Conservation (phyloP, 2,113 vertebrate genomes). For the Aphyosemion australe region DNA sequence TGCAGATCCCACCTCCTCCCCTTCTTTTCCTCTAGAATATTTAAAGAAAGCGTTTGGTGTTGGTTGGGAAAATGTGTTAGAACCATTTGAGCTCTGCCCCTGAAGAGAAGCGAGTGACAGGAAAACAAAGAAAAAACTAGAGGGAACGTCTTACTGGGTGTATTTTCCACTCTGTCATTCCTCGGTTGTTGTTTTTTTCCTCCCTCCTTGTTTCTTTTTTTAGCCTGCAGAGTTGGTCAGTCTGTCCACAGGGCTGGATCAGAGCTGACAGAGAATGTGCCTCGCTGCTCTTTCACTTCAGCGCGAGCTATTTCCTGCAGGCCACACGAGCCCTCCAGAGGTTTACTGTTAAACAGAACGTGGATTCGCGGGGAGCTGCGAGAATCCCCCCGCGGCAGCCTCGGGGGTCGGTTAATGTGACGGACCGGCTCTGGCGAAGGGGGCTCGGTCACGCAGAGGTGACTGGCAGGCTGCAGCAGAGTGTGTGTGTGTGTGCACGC, state of each 20-base stretch:
- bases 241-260: constrained; percentile 26
- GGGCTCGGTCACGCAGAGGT: too few relatives aligned
- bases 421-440: constrained; percentile 28
- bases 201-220: constrained; percentile 54
- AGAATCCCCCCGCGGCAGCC: constrained; percentile 44
- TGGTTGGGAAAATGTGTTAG: constrained; percentile 5
- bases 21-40: neutral
- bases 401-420: constrained; percentile 48
- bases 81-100: constrained; percentile 18
- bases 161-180: constrained; percentile 65
- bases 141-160: constrained; percentile 37
- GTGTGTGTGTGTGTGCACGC: constrained; percentile 6
- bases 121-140: constrained; percentile 17
- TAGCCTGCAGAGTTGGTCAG: constrained; percentile 47
- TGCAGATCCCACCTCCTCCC: neutral
- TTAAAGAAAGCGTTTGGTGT: neutral
- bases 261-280: constrained; percentile 34
- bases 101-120: constrained; percentile 18
- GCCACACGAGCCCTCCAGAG: constrained; percentile 19
- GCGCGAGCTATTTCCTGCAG: constrained; percentile 42
- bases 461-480: too few relatives aligned
- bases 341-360: constrained; percentile 36
- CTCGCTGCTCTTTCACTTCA: constrained; percentile 32
- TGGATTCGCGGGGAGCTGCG: constrained; percentile 37
- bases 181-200: constrained; percentile 15